These are phyloP conservation scores for Halyomorpha halys DNA, from an alignment of 1,140 invertebrate species.

Conservation along the genomic window DNA sequence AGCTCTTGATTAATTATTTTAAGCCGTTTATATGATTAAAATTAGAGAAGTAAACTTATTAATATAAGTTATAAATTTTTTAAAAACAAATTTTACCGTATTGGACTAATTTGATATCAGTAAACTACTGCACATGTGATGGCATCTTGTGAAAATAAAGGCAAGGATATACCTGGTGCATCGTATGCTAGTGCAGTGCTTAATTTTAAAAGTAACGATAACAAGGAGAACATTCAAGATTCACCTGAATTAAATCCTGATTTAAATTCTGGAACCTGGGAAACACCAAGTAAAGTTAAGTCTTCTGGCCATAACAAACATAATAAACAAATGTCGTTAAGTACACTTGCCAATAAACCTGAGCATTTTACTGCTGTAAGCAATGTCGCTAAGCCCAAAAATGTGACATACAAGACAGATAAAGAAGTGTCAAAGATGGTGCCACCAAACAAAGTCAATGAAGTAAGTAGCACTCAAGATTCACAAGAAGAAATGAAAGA, in stretches of 20 bases:
- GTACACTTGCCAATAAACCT: background rate
- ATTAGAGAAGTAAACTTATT: background rate
- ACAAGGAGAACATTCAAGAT: constrained; percentile 41
- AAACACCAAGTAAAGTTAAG: background rate
- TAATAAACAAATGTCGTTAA: background rate
- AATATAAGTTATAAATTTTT: background rate
- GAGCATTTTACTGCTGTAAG: background rate
- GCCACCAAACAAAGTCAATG: background rate
- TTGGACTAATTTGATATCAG: background rate
- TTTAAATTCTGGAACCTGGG: constrained; percentile 22
- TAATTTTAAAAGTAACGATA: constrained; percentile 39
- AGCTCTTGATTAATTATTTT: background rate
- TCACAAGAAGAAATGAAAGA: constrained; percentile 1
- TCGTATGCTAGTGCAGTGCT: constrained; percentile 42
- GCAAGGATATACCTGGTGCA: constrained; percentile 34
- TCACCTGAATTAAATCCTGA: constrained; percentile 19
- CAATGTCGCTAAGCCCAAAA: background rate
- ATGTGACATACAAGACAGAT: background rate
- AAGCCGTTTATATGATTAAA: background rate
- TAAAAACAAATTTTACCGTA: no score
- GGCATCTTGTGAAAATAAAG: constrained; percentile 15
- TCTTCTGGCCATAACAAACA: background rate
- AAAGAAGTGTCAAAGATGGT: background rate
- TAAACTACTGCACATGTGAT: background rate
- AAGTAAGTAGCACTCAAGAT: background rate